Conservation (phyloP, 2,113 vertebrate species). For the Illadopsis cleaveri region DNA sequence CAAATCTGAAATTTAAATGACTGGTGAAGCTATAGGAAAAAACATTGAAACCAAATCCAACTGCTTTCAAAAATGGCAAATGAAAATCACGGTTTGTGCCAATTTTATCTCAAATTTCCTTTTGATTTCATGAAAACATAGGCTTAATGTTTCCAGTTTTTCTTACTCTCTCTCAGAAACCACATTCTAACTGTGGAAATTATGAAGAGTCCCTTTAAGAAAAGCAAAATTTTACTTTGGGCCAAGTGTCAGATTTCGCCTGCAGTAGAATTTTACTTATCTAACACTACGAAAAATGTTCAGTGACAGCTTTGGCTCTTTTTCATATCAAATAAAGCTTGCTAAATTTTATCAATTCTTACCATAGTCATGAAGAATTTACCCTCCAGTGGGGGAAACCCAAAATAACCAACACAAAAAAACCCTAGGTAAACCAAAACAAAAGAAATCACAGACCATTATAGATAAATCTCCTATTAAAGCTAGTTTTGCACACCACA, state of each 20-base stretch:
- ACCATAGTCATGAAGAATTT: neutral
- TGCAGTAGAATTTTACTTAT: neutral
- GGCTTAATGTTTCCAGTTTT: neutral
- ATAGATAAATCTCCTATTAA: neutral
- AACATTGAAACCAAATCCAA: neutral
- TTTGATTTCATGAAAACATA: neutral
- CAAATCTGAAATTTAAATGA: conserved; percentile 22
- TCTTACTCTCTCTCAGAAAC: neutral
- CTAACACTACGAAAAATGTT: neutral
- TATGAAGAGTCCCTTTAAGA: neutral
- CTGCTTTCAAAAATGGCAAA: neutral
- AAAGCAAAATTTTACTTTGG: neutral
- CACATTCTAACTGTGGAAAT: conserved; percentile 11
- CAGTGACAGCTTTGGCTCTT: neutral
- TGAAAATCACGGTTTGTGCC: neutral
- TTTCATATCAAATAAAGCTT: neutral
- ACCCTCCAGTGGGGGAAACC: neutral
- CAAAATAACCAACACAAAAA: neutral
- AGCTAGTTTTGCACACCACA: neutral
- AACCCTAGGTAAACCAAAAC: neutral
- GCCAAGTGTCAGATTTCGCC: neutral
- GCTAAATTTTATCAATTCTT: neutral
- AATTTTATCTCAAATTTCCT: neutral
- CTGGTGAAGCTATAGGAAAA: neutral
- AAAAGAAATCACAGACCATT: neutral